These are phyloP conservation scores for Lepidotrigona ventralis DNA, from an alignment of 1,140 invertebrate genomes.

Conservation along the genomic window DNA sequence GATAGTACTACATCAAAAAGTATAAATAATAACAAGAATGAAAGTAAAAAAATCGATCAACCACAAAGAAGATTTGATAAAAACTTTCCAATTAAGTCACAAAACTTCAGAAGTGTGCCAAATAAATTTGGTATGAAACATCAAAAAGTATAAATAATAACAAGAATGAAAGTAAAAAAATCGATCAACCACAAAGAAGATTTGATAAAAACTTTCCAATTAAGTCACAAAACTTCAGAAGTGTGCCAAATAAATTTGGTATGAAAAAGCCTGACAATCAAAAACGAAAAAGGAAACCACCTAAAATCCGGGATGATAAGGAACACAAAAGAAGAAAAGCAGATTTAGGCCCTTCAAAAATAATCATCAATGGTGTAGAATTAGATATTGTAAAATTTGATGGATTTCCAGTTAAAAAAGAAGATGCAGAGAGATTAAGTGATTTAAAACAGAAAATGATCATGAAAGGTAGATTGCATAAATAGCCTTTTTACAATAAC, in stretches of 20 bases:
- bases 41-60: conserved; percentile 27
- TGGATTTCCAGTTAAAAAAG: conserved; percentile 86
- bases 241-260: conserved; percentile 31
- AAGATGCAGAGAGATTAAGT: conserved; percentile 85
- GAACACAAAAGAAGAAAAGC: conserved; percentile 80
- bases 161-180: conserved; percentile 29
- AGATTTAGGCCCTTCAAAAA: conserved; percentile 76
- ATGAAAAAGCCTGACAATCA: not conserved
- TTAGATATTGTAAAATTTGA: conserved; percentile 84
- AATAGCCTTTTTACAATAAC: not conserved
- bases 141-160: conserved; percentile 39
- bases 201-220: conserved; percentile 28
- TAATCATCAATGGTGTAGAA: conserved; percentile 84
- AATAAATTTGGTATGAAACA: conserved; percentile 35
- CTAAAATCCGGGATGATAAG: conserved; percentile 71
- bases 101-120: not conserved
- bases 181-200: not conserved
- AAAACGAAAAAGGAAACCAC: conserved; percentile 54
- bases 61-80: conserved; percentile 27
- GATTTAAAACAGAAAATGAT: conserved; percentile 84
- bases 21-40: conserved; percentile 34
- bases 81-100: not conserved
- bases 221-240: not conserved
- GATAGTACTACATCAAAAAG: conserved; percentile 49
- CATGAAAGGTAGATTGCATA: conserved; percentile 80